phyloP scores from a whole-genome alignment of 1,140 invertebrate genomes.

The Apocrypta bakeri region DNA sequence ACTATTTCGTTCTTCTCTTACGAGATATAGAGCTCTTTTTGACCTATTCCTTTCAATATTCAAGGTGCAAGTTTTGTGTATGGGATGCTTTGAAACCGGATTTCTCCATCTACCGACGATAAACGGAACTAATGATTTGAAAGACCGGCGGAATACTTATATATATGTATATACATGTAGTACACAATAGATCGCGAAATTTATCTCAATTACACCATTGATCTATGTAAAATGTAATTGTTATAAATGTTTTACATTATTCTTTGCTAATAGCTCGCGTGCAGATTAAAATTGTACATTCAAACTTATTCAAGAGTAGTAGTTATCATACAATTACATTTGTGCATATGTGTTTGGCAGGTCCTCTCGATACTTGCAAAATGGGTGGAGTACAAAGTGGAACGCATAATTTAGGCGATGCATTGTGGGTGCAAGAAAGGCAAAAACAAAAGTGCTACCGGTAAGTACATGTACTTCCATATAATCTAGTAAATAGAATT shows the following conservation, averaged over 20 bases:
- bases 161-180: too few species aligned
- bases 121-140: neutral
- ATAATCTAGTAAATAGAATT: too few species aligned
- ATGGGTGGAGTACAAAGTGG: constrained; percentile 72
- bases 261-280: too few species aligned
- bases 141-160: neutral
- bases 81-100: neutral
- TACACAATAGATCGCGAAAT: too few species aligned
- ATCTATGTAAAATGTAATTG: too few species aligned
- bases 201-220: too few species aligned
- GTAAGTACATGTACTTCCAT: too few species aligned
- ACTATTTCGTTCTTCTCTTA: constrained; percentile 12
- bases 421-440: constrained; percentile 71
- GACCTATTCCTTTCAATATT: neutral
- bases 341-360: constrained; percentile 11
- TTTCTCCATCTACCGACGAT: neutral
- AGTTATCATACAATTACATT: too few species aligned
- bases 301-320: too few species aligned
- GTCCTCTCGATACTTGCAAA: constrained; percentile 6
- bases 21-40: neutral
- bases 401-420: constrained; percentile 70
- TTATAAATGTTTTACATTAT: too few species aligned
- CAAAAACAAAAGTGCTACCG: constrained; percentile 67
- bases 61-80: neutral
- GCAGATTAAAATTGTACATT: too few species aligned